phyloP scores from a whole-genome alignment of 2,888 invertebrate species.

The Drosophila pseudotalamancana region DNA sequence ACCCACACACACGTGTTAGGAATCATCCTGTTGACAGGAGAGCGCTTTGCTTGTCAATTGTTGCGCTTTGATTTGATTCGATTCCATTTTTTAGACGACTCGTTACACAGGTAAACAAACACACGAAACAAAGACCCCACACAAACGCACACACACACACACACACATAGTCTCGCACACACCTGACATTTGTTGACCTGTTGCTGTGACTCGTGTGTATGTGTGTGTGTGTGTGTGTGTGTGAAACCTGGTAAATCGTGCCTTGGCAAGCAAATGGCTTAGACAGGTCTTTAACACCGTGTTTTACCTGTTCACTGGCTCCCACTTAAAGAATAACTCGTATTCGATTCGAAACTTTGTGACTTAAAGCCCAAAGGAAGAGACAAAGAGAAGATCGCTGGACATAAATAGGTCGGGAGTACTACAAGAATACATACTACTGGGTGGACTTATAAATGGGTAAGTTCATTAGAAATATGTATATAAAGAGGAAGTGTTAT shows the following conservation, averaged over 20 bases:
- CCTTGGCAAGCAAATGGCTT: not conserved
- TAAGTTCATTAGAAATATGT: too few relatives aligned
- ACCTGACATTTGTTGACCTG: constrained; percentile 26
- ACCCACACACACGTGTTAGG: not conserved
- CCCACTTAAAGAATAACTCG: not conserved
- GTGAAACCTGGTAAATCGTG: constrained; percentile 3
- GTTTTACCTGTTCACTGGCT: not conserved
- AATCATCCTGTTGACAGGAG: constrained; percentile 23
- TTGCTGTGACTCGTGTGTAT: constrained; percentile 8
- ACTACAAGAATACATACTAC: too few relatives aligned
- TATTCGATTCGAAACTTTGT: constrained; percentile 1
- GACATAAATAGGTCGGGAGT: not conserved
- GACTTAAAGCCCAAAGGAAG: constrained; percentile 3
- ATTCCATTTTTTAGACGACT: constrained; percentile 21
- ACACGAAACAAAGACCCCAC: constrained; percentile 13
- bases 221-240: not conserved
- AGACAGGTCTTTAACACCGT: not conserved
- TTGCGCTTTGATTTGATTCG: constrained; percentile 35
- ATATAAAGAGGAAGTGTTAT: too few relatives aligned
- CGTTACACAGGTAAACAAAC: constrained; percentile 32
- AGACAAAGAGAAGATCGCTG: not conserved
- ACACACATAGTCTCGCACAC: not conserved
- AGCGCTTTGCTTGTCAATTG: constrained; percentile 32
- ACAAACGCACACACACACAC: not conserved
- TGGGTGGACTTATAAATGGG: not conserved